Base-by-base conservation (phyloP, 2,888 invertebrate species). In the Brachylomia viminalis region DNA sequence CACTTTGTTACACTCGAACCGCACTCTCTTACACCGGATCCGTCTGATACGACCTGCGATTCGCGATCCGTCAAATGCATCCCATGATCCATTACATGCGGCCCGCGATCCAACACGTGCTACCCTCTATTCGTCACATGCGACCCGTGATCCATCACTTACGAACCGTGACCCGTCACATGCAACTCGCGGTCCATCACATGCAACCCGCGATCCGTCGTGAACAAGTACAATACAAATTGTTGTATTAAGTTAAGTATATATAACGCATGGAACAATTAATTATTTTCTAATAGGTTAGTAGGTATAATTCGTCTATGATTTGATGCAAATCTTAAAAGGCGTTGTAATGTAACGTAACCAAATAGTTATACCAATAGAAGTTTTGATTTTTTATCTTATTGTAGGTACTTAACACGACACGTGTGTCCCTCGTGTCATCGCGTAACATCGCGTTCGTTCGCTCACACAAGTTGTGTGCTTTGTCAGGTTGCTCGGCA, bases 261-360 rank as follows among this genome's bases (percentile, higher is more conserved):
- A 20, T n/a, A 47, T 23, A 23, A 27, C 59, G 47, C 30, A 59
- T 42, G 6, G 10, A 47, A 61, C 17, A 17, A 23, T 27, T n/a
- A n/a, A 47, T 38, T 17, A 45, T 30, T 62, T 65, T n/a, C 17
- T 27, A 38, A 4, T 17, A 67, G 33, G 17, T 77, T 42, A 49
- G 20, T 77, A 30, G 42, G n/a, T 52, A 17, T 27, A 68, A 45
- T 59, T 66, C 4, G 20, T 58, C 2, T 30, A 13, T 23, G 42
- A 42, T 58, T 42, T 49, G 8, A 77, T 45, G 42, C 20, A 59
- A 27, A 52, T 59, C 17, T 59, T 59, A 33, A 52, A 38, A 45
- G 42, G 38, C 42, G 11, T 47, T 59, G n/a, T 65, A 49, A 45
- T 30, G n/a, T 61, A 77, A 74, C 61, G 23, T 65, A 47, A 75